Conservation (phyloP, 2,888 invertebrate species). For the Epinotia demarniana region DNA sequence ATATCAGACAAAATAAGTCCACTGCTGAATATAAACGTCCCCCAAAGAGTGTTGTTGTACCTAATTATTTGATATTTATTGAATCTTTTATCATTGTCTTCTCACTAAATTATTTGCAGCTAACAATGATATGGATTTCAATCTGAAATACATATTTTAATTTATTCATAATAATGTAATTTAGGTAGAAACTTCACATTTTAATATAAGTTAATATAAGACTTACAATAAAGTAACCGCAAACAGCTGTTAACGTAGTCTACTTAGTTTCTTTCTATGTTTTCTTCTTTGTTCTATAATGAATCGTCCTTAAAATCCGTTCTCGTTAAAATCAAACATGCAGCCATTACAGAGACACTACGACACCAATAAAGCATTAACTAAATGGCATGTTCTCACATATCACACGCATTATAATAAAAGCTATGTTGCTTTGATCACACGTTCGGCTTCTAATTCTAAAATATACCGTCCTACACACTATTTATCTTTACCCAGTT, state of each 20-base stretch:
- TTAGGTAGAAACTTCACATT: too few species aligned
- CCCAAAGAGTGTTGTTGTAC: too few species aligned
- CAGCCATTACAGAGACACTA: slow-evolving; percentile 44
- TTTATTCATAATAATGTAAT: too few species aligned
- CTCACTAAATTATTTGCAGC: too few species aligned
- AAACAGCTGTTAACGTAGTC: not conserved
- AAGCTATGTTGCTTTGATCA: slow-evolving; percentile 57
- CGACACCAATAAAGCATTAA: slow-evolving; percentile 54
- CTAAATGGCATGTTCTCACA: slow-evolving; percentile 54
- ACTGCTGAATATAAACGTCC: too few species aligned
- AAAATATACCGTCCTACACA: slow-evolving; percentile 40
- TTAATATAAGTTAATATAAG: too few species aligned
- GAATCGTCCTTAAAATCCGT: not conserved
- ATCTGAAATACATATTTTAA: too few species aligned
- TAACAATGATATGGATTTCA: too few species aligned
- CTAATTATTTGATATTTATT: too few species aligned
- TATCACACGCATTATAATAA: slow-evolving; percentile 56
- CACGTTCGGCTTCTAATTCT: slow-evolving; percentile 39
- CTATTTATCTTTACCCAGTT: slow-evolving; percentile 33
- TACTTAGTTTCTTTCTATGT: not conserved
- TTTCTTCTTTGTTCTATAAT: not conserved
- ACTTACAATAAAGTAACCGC: not conserved
- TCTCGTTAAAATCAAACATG: slow-evolving; percentile 48
- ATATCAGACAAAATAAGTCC: too few species aligned
- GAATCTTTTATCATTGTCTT: too few species aligned